A percentile compares a stretch with the other conserved stretches of the same genome.
phyloP scores from a whole-genome alignment of 2,113 vertebrate species.

The Tyto alba region DNA sequence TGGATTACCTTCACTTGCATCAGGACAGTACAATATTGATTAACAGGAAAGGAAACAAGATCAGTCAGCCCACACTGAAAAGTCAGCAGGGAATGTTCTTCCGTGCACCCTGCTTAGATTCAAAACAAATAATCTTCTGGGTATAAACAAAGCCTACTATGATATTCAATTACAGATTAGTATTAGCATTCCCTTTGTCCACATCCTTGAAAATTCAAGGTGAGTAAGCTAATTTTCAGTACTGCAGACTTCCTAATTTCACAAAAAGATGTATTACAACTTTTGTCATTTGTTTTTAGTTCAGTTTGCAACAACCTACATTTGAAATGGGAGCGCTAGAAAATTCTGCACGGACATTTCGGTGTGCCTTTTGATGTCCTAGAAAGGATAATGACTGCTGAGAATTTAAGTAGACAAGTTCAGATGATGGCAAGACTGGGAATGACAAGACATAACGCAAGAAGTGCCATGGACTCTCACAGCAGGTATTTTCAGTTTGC shows the following conservation, averaged over 20 bases:
- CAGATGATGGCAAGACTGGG: slow-evolving; percentile 17
- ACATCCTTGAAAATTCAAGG: background rate
- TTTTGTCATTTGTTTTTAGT: background rate
- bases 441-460: slow-evolving; percentile 14
- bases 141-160: background rate
- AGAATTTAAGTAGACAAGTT: slow-evolving; percentile 8
- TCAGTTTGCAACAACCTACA: background rate
- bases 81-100: background rate
- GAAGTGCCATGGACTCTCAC: background rate
- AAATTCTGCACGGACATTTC: slow-evolving; percentile 6
- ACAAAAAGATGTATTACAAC: background rate
- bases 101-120: background rate
- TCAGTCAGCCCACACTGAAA: background rate
- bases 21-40: background rate
- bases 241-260: background rate
- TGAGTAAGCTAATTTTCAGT: background rate
- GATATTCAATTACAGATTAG: background rate
- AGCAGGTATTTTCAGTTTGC: background rate
- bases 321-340: slow-evolving; percentile 34
- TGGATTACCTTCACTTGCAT: background rate
- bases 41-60: background rate
- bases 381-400: slow-evolving; percentile 14
- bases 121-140: background rate
- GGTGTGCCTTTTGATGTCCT: slow-evolving; percentile 2
- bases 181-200: background rate